These are phyloP conservation scores for Venturia canescens DNA, from an alignment of 1,140 invertebrate species.

Conservation along the genomic window DNA sequence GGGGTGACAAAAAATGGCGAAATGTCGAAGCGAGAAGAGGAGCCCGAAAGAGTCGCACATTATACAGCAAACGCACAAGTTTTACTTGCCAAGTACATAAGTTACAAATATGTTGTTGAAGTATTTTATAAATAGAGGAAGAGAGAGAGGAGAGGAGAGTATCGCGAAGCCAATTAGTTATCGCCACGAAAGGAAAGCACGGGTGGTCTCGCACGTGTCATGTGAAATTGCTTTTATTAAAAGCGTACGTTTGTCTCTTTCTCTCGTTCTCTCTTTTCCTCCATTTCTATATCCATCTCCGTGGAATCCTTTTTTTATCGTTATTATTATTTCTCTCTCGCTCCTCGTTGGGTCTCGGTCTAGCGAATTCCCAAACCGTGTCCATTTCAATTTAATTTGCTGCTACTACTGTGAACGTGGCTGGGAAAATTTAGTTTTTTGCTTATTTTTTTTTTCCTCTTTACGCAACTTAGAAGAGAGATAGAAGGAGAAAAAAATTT, in stretches of 20 bases:
- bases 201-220: conserved; percentile 47
- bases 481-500: background rate
- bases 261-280: conserved; percentile 8
- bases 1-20: conserved; percentile 21
- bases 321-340: conserved; percentile 26
- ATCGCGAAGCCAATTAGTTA: conserved; percentile 43
- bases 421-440: conserved; percentile 23
- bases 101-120: conserved; percentile 26
- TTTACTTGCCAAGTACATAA: conserved; percentile 14
- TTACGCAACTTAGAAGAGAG: conserved; percentile 6
- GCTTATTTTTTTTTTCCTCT: background rate
- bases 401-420: background rate
- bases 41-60: conserved; percentile 6
- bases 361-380: conserved; percentile 26
- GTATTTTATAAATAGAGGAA: conserved; percentile 43
- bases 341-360: background rate
- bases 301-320: conserved; percentile 38
- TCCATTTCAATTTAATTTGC: conserved; percentile 31
- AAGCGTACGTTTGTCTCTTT: conserved; percentile 17
- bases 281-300: conserved; percentile 21
- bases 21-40: conserved; percentile 42
- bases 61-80: background rate
- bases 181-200: conserved; percentile 44
- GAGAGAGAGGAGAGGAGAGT: conserved; percentile 33
- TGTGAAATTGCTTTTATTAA: conserved; percentile 47